Base-by-base conservation (phyloP, 2,113 vertebrate genomes). In the Rhea americana region DNA sequence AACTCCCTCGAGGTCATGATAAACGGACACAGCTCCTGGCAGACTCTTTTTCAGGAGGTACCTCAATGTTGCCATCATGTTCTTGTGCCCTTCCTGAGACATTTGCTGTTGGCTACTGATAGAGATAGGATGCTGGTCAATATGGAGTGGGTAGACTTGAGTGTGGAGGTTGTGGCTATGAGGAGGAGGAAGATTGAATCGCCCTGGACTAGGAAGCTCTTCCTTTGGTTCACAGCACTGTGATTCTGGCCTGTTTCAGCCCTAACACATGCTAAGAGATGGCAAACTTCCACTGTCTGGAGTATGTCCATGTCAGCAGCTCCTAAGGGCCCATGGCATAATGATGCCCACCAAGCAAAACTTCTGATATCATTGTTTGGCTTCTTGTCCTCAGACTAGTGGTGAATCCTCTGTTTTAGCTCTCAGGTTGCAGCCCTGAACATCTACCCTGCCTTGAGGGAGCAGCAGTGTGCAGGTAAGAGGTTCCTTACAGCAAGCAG, bases 391-490 rank as follows among this genome's bases (percentile, higher is more conserved):
- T 66, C 26, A 22, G 17, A 20, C 19, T 13, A 11, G 45, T 25
- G 17, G 24, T 10, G 13, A 74, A 28, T 41, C 35, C 48, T 68
- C 11, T 7, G 28, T 50, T 72, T 35, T 45, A 61, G 26, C 32
- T 74, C 62, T 51, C 11, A 4, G 17, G 62, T 0, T 20, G 28
- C 28, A 61, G 59, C 15, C 28, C 18, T 0, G 2, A 50, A 5
- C 2, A 1, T 43, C 67, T 20, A 9, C 3, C 0, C 1, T 15
- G 19, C 25, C 1, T 0, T 6, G 51, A 43, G 32, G 47, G 18
- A 41, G 28, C 5, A 3, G 14, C 4, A 30, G 21, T 5, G 28
- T 28, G 55, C 30, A 56, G 28, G 28, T 28, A 30, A 16, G 26
- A 10, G 5, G 13, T 30, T 55, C 26, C 26, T 55, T 7, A 30